phyloP scores from a whole-genome alignment of 2,113 vertebrate species.

The Puntigrus tetrazona region DNA sequence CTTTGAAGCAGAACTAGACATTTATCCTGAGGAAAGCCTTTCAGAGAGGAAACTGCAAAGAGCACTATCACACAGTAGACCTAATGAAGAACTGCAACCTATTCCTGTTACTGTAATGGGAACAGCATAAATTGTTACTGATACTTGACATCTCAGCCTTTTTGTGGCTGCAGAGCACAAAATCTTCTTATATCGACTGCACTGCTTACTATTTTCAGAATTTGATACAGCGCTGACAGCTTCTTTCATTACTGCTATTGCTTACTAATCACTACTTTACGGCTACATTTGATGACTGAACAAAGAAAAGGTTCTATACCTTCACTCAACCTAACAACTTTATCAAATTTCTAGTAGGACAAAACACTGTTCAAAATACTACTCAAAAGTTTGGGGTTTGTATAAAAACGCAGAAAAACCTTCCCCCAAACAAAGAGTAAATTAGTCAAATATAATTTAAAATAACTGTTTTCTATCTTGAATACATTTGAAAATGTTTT shows the following conservation, averaged over 20 bases:
- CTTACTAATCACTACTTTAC: background rate
- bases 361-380: background rate
- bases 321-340: background rate
- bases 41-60: background rate
- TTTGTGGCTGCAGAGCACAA: background rate
- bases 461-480: no score
- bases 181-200: background rate
- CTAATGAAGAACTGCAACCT: constrained; percentile 10
- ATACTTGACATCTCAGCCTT: background rate
- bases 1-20: background rate
- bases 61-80: background rate
- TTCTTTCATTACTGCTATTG: background rate
- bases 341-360: no score
- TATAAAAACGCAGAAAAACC: background rate
- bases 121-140: background rate
- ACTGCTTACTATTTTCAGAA: constrained; percentile 10
- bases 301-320: background rate
- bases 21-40: background rate
- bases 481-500: no score
- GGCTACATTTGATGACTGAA: background rate
- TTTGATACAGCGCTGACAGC: background rate
- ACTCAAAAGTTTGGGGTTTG: background rate
- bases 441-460: background rate
- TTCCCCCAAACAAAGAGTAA: no score
- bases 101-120: background rate